Base-by-base conservation (phyloP, 2,113 vertebrate species). In the Takifugu flavidus region DNA sequence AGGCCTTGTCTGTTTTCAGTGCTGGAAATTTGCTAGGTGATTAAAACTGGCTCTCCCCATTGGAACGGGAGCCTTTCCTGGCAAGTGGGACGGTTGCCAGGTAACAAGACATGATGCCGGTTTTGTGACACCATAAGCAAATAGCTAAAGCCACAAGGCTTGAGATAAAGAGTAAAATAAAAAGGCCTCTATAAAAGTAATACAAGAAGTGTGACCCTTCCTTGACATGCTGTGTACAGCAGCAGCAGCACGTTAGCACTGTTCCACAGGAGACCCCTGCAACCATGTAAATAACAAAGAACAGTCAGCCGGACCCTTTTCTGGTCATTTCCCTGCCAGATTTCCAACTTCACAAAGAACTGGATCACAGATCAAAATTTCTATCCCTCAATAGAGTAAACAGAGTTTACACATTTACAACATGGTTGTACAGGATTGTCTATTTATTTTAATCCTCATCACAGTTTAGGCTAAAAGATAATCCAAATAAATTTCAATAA, bases 81-180 rank as follows among this genome's bases (percentile, higher is more conserved):
- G 88, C 88, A 80, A 85, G 82, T 81, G 85, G 90, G 92, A 91
- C 0, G 13, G 91, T 92, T 94, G 93, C 93, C 94, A 94, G 90
- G 93, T 91, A 93, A 91, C 89, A 71, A 90, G 88, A 78, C 82
- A 82, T 57, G 64, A 84, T 82, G 62, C 79, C 78, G 39, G 83
- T 89, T 88, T 84, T 87, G 78, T 72, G 75, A 81, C 82, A 75
- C 79, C 25, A 52, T 63, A 51, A 1, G 74, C 52, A 50, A 81
- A 82, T 79, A 79, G 84, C 81, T 71, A 63, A 83, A 26, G 70
- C 79, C 12, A 79, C 52, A 65, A 39, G 63, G 62, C 56, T 31
- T 31, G 34, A 39, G 34, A 39, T 39, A 39, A 39, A 39, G 65
- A 61, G 62, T 53, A 75, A 84, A 52, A 78, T 62, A 70, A 79